Base-by-base conservation (phyloP, 35 echinoderm and acorn worm species). In the Heliocidaris tuberculata region DNA sequence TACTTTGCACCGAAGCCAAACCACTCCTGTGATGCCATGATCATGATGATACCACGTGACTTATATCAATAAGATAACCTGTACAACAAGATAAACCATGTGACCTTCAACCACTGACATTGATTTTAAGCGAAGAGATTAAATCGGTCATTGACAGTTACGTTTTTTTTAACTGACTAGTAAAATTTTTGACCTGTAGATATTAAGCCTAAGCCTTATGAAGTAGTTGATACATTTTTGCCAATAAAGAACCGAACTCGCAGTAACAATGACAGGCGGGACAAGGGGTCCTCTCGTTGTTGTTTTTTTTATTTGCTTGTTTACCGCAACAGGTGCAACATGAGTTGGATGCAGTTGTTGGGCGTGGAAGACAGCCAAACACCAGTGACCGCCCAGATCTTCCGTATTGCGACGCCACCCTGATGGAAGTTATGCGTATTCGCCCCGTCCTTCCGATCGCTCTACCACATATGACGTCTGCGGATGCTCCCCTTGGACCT, bases 301-400 rank as follows among this genome's bases (percentile, higher is more conserved):
- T n/a, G n/a, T 86, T 15, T 86, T n/a, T 11, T 86, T n/a, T 86
- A 13, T 42, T 42, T 42, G 35, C 3, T 3, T 42, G 35, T 42
- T 42, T 42, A 42, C 31, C 31, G 19, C 59, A 31, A 15, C 50
- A 94, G 88, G 86, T 96, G 10, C 96, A 96, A 31, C 30, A 94
- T 30, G 96, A 96, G 89, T 85, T 96, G 13, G 96, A 96, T 21
- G 54, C 24, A 21, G 96, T 95, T 49, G 90, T 96, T 27, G 96
- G 96, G 47, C 61, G 94, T 12, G 90, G 94, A 30, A 88, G 96
- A 9, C 94, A 95, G 16, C 94, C 94, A 50, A 48, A 6, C 30
- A 48, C 56, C 31, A n/a, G 32, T 92, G 96, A 96, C 50, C 90
- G 95, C 35, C 24, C 16, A 19, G 90, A 95, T 12, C 90, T 95